Evolutionary conservation across 2,113 vertebrate species (phyloP).

Genomic region (Leptocoma aspasia): DNA sequence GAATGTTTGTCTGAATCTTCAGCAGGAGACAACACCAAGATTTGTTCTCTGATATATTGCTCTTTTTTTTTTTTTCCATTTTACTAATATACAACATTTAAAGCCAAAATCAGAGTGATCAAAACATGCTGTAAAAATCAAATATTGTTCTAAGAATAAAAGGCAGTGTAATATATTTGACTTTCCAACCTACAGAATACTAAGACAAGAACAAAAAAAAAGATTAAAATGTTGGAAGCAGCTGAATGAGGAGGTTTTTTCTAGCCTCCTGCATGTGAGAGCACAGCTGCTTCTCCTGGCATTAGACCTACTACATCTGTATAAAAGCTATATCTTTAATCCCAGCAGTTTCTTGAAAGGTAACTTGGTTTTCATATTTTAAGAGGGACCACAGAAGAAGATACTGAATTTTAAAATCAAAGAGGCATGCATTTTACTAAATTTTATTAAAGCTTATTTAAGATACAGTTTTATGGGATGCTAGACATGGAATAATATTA

Average conservation of each 20-base stretch:
- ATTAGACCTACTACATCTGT: not conserved
- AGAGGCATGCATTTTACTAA: not conserved
- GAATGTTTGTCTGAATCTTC: not conserved
- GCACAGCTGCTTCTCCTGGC: not conserved
- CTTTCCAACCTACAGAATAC: not conserved
- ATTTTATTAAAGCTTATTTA: not conserved
- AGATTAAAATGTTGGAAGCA: not conserved
- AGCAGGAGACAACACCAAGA: not conserved
- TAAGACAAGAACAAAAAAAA: not conserved
- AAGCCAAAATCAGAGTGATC: not conserved
- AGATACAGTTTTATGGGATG: not conserved
- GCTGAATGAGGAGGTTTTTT: not conserved
- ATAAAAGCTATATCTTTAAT: not conserved
- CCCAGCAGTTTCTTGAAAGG: not conserved
- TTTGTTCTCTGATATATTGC: not conserved
- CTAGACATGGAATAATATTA: not conserved
- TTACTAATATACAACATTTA: not conserved
- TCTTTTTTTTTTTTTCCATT: not conserved
- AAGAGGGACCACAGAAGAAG: not conserved
- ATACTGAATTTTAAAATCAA: not conserved
- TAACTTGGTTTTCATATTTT: not conserved
- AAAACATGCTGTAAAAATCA: not conserved
- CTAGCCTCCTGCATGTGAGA: not conserved
- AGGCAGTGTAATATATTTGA: not conserved
- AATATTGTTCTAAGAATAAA: not conserved